Evolutionary conservation across 2,113 vertebrate species (phyloP), one percentile per base, ranked within the genome.

Genomic region (Cisticola juncidis): DNA sequence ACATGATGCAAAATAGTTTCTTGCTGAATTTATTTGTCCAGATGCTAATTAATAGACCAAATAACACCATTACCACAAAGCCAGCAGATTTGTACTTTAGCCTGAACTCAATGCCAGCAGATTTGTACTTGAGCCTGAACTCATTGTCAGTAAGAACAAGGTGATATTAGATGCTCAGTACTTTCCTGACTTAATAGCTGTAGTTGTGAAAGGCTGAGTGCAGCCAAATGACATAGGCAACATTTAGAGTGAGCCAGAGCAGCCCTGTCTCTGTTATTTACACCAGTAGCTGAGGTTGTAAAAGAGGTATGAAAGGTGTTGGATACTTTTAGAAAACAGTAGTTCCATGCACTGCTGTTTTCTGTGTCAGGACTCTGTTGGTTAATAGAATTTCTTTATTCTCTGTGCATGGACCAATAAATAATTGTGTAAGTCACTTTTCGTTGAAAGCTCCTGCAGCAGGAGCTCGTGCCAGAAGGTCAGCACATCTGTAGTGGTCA

Each of bases 401-500:
- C 68, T 76, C 45, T 86, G 42, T 15, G 21, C 47, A 44, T 28
- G 51, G 86, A 38, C 77, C 88, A 88, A 61, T 90, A 72, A 97
- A 82, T 83, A 93, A 97, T 90, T 96, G 83, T 81, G 83, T 80
- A 80, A 69, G 76, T 83, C 36, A 21, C 82, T 88, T 80, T 88
- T 94, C 74, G 40, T 23, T 91, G 90, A 96, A 90, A 95, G 47
- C 76, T 72, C 73, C 74, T 84, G 86, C 86, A 94, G 81, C 79
- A 92, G 96, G 66, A 97, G 88, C 84, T 91, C 42, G 15, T 96
- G 78, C 71, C 87, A 71, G 78, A 82, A 95, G 97, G 87, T 96
- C 95, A 94, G 79, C 62, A 84, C 83, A 94, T 90, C 64, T 88
- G 65, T 51, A 92, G 58, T 61, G 88, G 92, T 57, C 91, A 69